Base-by-base conservation (phyloP, 1,140 invertebrate genomes). In the Eufriesea mexicana region DNA sequence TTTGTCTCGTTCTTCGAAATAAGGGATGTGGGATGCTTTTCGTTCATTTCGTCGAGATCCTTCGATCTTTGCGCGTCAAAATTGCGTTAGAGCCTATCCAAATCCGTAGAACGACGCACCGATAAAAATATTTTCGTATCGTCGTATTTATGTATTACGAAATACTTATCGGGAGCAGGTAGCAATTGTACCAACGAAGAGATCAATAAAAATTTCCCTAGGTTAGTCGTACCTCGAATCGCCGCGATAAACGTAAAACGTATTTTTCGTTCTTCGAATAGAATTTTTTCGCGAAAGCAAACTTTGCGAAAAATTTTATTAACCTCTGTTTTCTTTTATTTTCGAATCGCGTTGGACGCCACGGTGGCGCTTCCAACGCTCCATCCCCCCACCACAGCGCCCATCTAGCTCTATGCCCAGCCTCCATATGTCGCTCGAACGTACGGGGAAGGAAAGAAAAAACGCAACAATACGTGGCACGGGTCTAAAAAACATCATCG, bases 1-100 rank as follows among this genome's bases (percentile, higher is more conserved):
- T 82, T 78, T 79, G 72, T 61, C 71, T 59, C 72, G 57, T 25
- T 74, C 70, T 67, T 79, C 42, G 62, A 76, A 49, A 54, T 18
- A 59, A 16, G 79, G 61, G 42, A 67, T 45, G 45, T 14, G 28
- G 35, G 12, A 73, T 45, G 18, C n/a, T 9, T 10, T n/a, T 16
- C 28, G 35, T 28, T 23, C 10, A 10, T 12, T n/a, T 0, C 25
- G 2, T n/a, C 47, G 2, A 8, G 0, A 25, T 10, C 16, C 25
- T 42, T 4, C 10, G 4, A 62, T 35, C 61, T 62, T 20, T 0
- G n/a, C 16, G 0, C 10, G 2, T n/a, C 10, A 14, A 79, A 23
- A 28, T 5, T 68, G 35, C 45, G 25, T 20, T 47, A 47, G 16
- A 20, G 45, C n/a, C 18, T 25, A 20, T 35, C 9, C 1, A 20